Conservation (phyloP, 2,113 vertebrate species). For the Gnathonemus echidnorhynchus region DNA sequence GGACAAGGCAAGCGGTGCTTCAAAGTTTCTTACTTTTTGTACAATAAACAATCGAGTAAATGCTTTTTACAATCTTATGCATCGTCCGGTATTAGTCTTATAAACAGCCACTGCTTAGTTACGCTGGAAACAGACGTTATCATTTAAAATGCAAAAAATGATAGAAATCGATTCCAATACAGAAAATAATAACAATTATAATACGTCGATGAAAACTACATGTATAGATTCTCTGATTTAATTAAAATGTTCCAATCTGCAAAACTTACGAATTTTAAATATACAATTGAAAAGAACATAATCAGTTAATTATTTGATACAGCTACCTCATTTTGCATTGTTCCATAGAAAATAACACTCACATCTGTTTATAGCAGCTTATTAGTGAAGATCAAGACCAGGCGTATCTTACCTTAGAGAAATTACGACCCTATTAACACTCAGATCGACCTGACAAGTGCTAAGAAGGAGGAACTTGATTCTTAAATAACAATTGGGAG, state of each 20-base stretch:
- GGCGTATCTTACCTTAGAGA: conserved; percentile 49
- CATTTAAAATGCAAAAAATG: neutral
- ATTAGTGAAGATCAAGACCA: neutral
- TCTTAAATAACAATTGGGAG: conserved; percentile 52
- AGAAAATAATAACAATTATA: neutral
- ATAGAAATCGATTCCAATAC: neutral
- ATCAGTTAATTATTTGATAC: neutral
- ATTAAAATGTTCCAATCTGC: neutral
- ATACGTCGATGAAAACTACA: neutral
- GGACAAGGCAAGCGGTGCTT: neutral
- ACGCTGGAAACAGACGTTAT: neutral
- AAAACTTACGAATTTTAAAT: neutral
- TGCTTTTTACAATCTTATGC: neutral
- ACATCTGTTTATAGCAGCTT: neutral
- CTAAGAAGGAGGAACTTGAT: conserved; percentile 29
- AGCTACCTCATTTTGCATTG: neutral
- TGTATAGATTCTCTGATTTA: neutral
- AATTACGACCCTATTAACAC: conserved; percentile 24
- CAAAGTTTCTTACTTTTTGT: neutral
- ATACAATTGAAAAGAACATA: neutral
- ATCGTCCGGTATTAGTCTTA: neutral
- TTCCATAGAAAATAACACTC: neutral
- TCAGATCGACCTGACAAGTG: conserved; percentile 29
- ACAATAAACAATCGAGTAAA: neutral
- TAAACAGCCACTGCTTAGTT: neutral